Base-by-base conservation (phyloP, 2,113 vertebrate genomes). In the Octodon degus region DNA sequence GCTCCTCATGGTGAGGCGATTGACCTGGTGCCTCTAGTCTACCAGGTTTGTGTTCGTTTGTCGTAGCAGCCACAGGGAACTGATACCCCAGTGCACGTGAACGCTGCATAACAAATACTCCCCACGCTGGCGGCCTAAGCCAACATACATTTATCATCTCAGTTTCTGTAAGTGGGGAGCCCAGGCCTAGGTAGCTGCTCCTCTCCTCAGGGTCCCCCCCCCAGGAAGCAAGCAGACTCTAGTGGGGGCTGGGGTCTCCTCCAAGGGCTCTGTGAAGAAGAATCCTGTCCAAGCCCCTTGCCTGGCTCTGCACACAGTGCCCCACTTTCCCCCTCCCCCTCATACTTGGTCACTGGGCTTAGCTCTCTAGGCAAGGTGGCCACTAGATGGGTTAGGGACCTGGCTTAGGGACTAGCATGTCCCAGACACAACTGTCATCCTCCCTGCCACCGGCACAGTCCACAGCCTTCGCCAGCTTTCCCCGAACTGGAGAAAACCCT, bases 81-180 rank as follows among this genome's bases (percentile, higher is more conserved):
- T 17, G 1, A 55, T 3, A 12, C 20, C 27, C 34, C 7, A 0
- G 27, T 2, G 2, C 1, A 3, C 5, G 7, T 7, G 17, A 3
- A 14, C 22, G 47, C 82, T 60, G 50, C 12, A 0, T 30, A 16
- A 53, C 62, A 80, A 50, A 27, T 14, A 67, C 10, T 17, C 24
- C 70, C 91, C 76, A 7, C 12, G 12, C 30, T 7, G 20, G 63
- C 2, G 24, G 76, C 83, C 40, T 58, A 3, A 53, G 34, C 20
- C 50, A 62, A 32, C 40, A 50, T 25, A 8, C 22, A 10, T 13
- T 60, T 22, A 1, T 0, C 27, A 34, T 20, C 70, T 37, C n/a
- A 8, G n/a, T 4, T 72, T 20, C 70, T 72, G 70, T 72, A n/a
- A 16, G 70, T 72, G 67, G 34, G 67, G 34, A 70, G 32, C 67